These are phyloP conservation scores for Lophura swinhoii DNA, from an alignment of 2,797 vertebrate genomes.

Conservation along the genomic window DNA sequence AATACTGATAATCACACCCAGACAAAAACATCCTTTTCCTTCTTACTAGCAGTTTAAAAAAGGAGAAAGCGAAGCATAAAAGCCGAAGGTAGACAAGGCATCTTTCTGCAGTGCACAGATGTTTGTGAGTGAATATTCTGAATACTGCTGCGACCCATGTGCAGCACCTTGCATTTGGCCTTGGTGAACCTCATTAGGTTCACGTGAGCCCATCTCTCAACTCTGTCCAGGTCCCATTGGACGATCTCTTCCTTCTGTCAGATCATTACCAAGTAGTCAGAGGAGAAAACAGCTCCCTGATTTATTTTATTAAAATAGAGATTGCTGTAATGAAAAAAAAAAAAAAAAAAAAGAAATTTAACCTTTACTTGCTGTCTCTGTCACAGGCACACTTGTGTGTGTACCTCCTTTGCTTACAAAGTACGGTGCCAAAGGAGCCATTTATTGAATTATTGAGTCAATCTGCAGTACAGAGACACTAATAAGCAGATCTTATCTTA, in stretches of 20 bases:
- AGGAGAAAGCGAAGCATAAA: not conserved
- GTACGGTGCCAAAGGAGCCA: not conserved
- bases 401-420: not conserved
- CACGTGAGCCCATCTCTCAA: too few relatives aligned
- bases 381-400: not conserved
- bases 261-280: not conserved
- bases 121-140: not conserved
- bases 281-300: not conserved
- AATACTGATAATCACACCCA: not conserved
- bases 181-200: too few relatives aligned
- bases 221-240: too few relatives aligned
- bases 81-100: not conserved
- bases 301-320: not conserved
- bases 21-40: not conserved
- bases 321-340: not conserved
- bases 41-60: not conserved
- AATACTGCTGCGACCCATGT: too few relatives aligned
- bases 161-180: too few relatives aligned
- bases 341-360: not conserved
- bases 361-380: not conserved
- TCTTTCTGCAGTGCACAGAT: not conserved
- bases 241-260: too few relatives aligned
- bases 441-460: constrained; percentile 16
- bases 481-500: constrained; percentile 20
- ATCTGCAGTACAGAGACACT: not conserved